Evolutionary conservation across 2,797 vertebrate genomes (phyloP), one percentile per base, ranked within the genome.

Genomic region (Sebastes kiyomatsui): DNA sequence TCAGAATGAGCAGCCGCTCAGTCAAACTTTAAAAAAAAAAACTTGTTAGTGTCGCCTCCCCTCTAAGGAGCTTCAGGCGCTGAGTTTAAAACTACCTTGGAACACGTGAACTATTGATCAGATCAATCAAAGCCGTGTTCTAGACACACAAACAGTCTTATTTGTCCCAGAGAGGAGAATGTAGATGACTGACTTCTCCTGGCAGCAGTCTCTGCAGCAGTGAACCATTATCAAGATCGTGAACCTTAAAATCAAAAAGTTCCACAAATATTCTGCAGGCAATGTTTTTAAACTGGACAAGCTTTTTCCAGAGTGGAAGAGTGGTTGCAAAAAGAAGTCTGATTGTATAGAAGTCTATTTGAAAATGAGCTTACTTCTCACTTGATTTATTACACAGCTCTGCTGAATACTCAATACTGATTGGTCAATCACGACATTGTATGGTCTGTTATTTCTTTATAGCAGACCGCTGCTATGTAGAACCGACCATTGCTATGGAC

Each of bases 21-120:
- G 54, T 76, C 75, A 72, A 82, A 84, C 54, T 78, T 33, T 0
- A 56, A 56, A 55, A 55, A 33, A 64, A 84, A 80, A 69, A 79
- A 70, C 20, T 8, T 54, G 38, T 74, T 67, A 69, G 60, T 68
- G 76, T 78, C 9, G 10, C 22, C 30, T 74, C 67, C 74, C 67
- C 61, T 81, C 64, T 65, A 65, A 35, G 72, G n/a, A 75, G 78
- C 69, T 73, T 64, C 35, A 61, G 64, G 80, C 30, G 3, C 25
- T 0, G 64, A 60, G 67, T 72, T 75, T 55, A 80, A 89, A 88
- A 88, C 81, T 72, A 72, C 70, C 9, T 42, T 49, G 67, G 77
- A 92, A 89, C 82, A 86, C 80, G 42, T 82, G 64, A 82, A 76
- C 79, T 91, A 91, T 92, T 88, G 90, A 92, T 90, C 82, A 46